A percentile compares a stretch with the other conserved stretches of the same genome.
Evolutionary conservation across 1,140 invertebrate genomes (phyloP).

Genomic region (Acromyrmex charruanus): DNA sequence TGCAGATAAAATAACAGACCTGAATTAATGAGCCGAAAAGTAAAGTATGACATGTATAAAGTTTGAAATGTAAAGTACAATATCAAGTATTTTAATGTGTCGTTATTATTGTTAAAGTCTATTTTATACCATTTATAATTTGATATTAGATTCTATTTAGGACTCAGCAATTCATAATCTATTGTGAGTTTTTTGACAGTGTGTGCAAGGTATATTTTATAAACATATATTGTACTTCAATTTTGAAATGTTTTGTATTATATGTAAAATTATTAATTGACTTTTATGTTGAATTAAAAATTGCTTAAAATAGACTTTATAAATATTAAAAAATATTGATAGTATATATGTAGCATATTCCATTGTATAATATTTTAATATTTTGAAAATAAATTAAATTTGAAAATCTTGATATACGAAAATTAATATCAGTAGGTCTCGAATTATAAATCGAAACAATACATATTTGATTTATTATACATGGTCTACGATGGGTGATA

Average conservation of each 20-base stretch:
- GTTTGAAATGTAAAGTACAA: background rate
- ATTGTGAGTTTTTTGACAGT: background rate
- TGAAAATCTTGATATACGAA: background rate
- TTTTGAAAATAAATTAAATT: background rate
- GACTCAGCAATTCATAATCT: background rate
- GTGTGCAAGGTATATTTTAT: background rate
- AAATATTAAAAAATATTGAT: background rate
- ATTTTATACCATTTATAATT: background rate
- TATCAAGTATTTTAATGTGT: background rate
- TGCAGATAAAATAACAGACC: background rate
- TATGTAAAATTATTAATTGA: background rate
- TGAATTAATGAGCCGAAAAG: background rate
- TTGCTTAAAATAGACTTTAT: background rate
- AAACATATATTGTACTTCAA: background rate
- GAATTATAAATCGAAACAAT: background rate
- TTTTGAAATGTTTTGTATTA: background rate
- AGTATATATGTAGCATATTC: background rate
- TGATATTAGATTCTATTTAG: background rate
- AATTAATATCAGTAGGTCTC: background rate
- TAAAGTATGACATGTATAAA: no score
- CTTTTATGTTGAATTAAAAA: background rate
- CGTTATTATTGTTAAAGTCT: background rate
- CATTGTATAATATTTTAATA: slow-evolving; percentile 3
- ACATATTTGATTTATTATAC: no score
- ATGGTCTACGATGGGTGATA: background rate